Evolutionary conservation across 2,888 invertebrate genomes (phyloP), one percentile per base, ranked within the genome.

Genomic region (Atherix ibis): DNA sequence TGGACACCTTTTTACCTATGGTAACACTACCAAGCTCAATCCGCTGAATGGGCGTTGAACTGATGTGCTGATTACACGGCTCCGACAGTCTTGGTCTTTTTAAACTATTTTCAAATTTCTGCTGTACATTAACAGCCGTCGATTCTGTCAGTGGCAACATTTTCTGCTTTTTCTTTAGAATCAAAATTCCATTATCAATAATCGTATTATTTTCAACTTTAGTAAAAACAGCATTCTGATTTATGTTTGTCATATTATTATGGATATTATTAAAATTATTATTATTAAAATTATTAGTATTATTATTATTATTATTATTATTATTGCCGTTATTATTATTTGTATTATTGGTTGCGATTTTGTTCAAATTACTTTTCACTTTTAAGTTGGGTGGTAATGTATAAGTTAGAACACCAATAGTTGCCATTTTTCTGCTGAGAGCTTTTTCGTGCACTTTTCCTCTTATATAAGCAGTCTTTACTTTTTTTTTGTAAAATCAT

Each of bases 181-280:
- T 46, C 35, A 30, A 32, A 35, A 29, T 37, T 10, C 41, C 42
- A 39, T 40, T 40, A 15, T 35, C 31, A 18, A 56, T 48, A 57
- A 59, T 59, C 18, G 57, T 58, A 35, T 58, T 55, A 37, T 58
- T 60, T 32, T 55, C 53, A 32, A 59, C 57, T 40, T 58, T 58
- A 4, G 56, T 51, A 5, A 58, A 54, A 17, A 59, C 57, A 10
- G 57, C 50, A 36, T 58, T 56, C 40, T 51, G 51, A 38, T 47
- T 49, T 18, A 51, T 51, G 34, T 38, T 32, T 6, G 18, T 35
- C n/a, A 12, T 33, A 32, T 26, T 32, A 26, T 32, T 32, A n/a
- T n/a, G n/a, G n/a, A n/a, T n/a, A n/a, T n/a, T n/a, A n/a, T n/a
- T n/a, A n/a, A n/a, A n/a, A n/a, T n/a, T n/a, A n/a, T n/a, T n/a